Base-by-base conservation (phyloP, 1,140 invertebrate species). In the Stegodyphus mimosarum region DNA sequence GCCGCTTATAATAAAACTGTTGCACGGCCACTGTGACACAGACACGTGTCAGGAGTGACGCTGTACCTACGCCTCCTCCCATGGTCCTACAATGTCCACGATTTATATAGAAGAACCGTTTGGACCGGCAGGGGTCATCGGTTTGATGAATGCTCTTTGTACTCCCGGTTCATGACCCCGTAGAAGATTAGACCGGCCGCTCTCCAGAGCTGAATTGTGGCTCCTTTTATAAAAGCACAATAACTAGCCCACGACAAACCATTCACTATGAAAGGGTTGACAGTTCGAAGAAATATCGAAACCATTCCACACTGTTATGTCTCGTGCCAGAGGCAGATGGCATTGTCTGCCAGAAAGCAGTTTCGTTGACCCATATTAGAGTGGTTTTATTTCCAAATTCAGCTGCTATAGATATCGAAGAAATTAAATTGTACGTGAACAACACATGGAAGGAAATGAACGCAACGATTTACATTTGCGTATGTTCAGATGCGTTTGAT, bases 151-250 rank as follows among this genome's bases (percentile, higher is more conserved):
- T 60, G 78, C 67, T 33, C 67, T 80, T 80, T 81, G 69, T 81
- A 52, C 33, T 33, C 33, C 3, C 33, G 60, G 77, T 70, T 83
- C 79, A 73, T 55, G 71, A 83, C 79, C 79, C 79, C 69, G 55
- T 80, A 70, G 73, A 81, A 83, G 79, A 83, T 83, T 83, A 83
- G 78, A 83, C 79, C 70, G 66, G 66, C 79, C 70, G 63, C 48
- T 83, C 60, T 63, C 71, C 78, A 71, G 7, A 33, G 51, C 17
- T 72, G 55, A 60, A 74, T 74, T 73, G 79, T 52, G 79, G 55
- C 60, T 7, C 18, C n/a, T 73, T 33, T 7, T 67, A 66, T 74
- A 74, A 81, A 83, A 83, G 70, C 49, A 83, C 79, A 83, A 83
- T 83, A 48, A 48, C 49, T 51, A 48, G 49, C 63, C 71, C 55